Evolutionary conservation across 64 coral and sea anemone genomes (phyloP).

Genomic region (Montipora capricornis): DNA sequence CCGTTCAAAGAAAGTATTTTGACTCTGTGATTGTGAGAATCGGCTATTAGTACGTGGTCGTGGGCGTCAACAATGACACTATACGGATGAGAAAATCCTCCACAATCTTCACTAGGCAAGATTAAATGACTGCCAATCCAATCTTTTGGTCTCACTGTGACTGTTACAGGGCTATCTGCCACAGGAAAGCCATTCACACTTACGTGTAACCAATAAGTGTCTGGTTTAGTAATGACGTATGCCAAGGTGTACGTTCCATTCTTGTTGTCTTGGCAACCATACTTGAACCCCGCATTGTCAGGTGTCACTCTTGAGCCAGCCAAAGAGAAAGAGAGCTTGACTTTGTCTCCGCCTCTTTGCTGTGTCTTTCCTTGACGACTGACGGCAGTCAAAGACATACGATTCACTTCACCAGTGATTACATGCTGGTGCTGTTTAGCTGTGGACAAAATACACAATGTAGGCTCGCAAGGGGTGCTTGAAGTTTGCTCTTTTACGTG

Average conservation of each 20-base stretch:
- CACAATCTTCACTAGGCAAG: slow-evolving; percentile 61
- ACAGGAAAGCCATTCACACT: slow-evolving; percentile 65
- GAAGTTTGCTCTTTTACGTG: slow-evolving; percentile 25
- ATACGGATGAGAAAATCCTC: slow-evolving; percentile 75
- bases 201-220: slow-evolving; percentile 67
- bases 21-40: slow-evolving; percentile 78
- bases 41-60: slow-evolving; percentile 60
- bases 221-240: slow-evolving; percentile 67
- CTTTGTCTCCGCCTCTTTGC: slow-evolving; percentile 68
- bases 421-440: slow-evolving; percentile 47
- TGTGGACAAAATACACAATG: slow-evolving; percentile 53
- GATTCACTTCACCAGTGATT: slow-evolving; percentile 52
- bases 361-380: slow-evolving; percentile 54
- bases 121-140: slow-evolving; percentile 75
- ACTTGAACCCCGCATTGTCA: slow-evolving; percentile 69
- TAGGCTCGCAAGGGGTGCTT: slow-evolving; percentile 47
- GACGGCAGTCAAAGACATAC: slow-evolving; percentile 70
- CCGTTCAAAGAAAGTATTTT: slow-evolving; percentile 66
- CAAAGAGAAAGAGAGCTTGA: slow-evolving; percentile 38
- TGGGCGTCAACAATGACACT: slow-evolving; percentile 44
- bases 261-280: slow-evolving; percentile 63
- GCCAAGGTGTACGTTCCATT: slow-evolving; percentile 68
- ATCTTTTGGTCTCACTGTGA: slow-evolving; percentile 76
- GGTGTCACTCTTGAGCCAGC: slow-evolving; percentile 5
- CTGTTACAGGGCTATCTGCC: slow-evolving; percentile 47